A percentile compares a stretch with the other conserved stretches of the same genome.
Evolutionary conservation across 2,113 vertebrate genomes (phyloP).

Genomic region (Megaceryle torquata): DNA sequence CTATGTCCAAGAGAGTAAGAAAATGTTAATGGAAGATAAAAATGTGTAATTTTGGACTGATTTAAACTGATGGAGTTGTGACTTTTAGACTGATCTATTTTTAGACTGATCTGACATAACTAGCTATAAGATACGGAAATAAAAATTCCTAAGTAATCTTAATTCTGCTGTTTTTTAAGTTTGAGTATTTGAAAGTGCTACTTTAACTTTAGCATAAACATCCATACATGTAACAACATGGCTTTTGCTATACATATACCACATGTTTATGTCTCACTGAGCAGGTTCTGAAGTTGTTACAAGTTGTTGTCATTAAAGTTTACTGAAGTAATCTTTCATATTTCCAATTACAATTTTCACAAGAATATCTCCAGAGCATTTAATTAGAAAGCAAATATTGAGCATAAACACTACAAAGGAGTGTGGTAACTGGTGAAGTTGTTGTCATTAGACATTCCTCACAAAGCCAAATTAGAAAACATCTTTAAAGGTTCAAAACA

Average conservation of each 20-base stretch:
- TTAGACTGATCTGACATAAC: not conserved
- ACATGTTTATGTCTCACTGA: not conserved
- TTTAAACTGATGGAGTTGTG: not conserved
- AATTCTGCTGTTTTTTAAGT: not conserved
- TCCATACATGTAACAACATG: not conserved
- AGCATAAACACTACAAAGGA: not conserved
- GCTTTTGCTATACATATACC: not conserved
- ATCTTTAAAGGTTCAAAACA: not conserved
- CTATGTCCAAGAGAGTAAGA: not conserved
- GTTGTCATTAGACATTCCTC: not conserved
- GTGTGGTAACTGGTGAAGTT: not conserved
- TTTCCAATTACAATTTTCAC: not conserved
- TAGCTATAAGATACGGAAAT: not conserved
- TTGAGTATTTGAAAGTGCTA: not conserved
- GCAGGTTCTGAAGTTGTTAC: not conserved
- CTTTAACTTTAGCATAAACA: not conserved
- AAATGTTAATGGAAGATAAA: not conserved
- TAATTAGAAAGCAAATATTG: not conserved
- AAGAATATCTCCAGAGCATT: not conserved
- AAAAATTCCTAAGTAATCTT: not conserved
- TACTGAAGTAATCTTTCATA: not conserved
- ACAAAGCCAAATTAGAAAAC: not conserved
- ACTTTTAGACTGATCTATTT: not conserved
- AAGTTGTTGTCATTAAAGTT: not conserved
- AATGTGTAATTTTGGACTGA: not conserved